Base-by-base conservation (phyloP, 2,113 vertebrate genomes). In the Burhinus oedicnemus region DNA sequence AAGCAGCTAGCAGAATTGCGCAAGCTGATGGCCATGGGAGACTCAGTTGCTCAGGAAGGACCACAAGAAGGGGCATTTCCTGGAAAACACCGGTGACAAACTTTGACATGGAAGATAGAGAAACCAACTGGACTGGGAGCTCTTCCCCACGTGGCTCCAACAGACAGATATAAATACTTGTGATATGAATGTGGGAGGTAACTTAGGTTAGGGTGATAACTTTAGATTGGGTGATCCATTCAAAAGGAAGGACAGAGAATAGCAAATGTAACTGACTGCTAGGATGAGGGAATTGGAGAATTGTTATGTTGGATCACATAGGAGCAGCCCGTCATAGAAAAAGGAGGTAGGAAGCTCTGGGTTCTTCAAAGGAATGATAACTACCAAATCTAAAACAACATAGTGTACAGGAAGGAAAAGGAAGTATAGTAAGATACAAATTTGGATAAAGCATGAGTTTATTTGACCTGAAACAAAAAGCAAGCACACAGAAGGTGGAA, bases 231-330 rank as follows among this genome's bases (percentile, higher is more conserved):
- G 17, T 45, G 57, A 26, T 36, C 26, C 11, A 8, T 2, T 2
- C 29, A 44, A 91, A 57, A 11, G 22, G 9, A 75, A 75, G 5
- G 32, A 42, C 11, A 32, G 34, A 84, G 16, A 54, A 72, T 5
- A 29, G n/a, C 13, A 17, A 77, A 44, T 6, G 1, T 11, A 66
- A 69, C 15, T 0, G 0, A 29, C 49, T 45, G 32, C 36, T 40
- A 32, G 12, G n/a, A 42, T 11, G 11, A 83, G 6, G 20, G 34
- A 44, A 78, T 1, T 3, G 25, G 20, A 32, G 19, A 66, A 70
- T 4, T 19, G 42, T 34, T 80, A 4, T 2, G 11, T 14, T 64
- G 30, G 17, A 45, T 70, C 25, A 29, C 51, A 16, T 0, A 21
- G 23, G 16, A 90, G 26, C 3, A 70, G 36, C 10, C 16, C 1